Base-by-base conservation (phyloP, 1,140 invertebrate species). In the Orchestia grillus region DNA sequence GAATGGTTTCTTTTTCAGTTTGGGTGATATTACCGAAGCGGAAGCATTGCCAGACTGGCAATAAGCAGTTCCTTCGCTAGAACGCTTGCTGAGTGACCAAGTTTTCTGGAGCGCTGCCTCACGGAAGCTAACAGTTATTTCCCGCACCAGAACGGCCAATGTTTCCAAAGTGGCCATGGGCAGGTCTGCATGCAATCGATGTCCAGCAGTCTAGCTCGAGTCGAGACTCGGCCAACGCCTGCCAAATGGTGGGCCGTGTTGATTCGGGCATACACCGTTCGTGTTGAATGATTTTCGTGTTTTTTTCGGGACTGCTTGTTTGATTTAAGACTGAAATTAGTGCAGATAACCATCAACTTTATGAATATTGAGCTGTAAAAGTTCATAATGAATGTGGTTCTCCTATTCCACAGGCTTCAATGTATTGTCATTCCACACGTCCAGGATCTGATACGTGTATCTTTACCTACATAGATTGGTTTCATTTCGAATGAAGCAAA, bases 121-220 rank as follows among this genome's bases (percentile, higher is more conserved):
- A 47, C 44, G 92, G 44, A 47, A 94, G 44, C 92, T 94, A 94
- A 94, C 92, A 45, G 92, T 94, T 94, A 94, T 94, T 94, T 94
- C 92, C 92, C 44, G 44, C 92, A n/a, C 43, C 92, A 94, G 92
- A 94, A 45, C 92, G 92, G 44, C 44, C 92, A 94, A 94, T 94
- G 92, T 94, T 94, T 94, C 92, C 44, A 45, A 94, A 94, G 92
- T 94, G 92, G 92, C 92, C 43, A 44, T 94, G 92, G 92, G 44
- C 92, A 94, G 92, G 92, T 47, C 92, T 47, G 92, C 44, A 94
- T 47, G 92, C 92, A 94, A 94, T 94, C 92, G 92, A 94, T 94
- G 92, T 42, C 44, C 43, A 28, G 92, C 44, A 45, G 43, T 45
- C 15, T 8, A 44, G 92, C 41, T 1, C 3, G 92, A 42, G 40